Base-by-base conservation (phyloP, 1,140 invertebrate genomes). In the Caenorhabditis latens region DNA sequence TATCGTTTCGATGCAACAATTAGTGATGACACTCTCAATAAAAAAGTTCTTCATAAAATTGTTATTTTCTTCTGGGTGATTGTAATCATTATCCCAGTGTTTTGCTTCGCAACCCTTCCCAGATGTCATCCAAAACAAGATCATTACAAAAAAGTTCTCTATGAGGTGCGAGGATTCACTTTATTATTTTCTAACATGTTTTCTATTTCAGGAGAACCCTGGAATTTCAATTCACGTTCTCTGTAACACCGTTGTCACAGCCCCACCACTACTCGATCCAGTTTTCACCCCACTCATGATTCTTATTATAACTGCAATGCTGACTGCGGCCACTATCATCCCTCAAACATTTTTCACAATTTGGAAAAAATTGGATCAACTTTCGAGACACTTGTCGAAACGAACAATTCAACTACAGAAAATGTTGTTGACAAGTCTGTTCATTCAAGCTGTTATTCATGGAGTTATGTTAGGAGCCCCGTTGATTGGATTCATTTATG, bases 91-190 rank as follows among this genome's bases (percentile, higher is more conserved):
- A 71, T 71, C 19, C 65, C 65, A 71, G n/a, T 71, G 14, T 71
- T 71, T 42, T 71, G 65, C 46, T 71, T 71, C 46, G 65, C 65
- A 19, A 71, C 65, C 24, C 16, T 71, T 14, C 65, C 65, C 2
- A 71, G 65, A 46, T 71, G 65, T 19, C 40, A 43, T 71, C 65
- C 65, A 46, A 71, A 71, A n/a, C 65, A 71, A 71, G 65, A 71
- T 46, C 65, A 71, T 46, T 71, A 71, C 8, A 71, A 71, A 71
- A 6, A 71, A 71, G 65, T 43, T 4, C 19, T 71, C 14, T 71
- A 71, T 46, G 65, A 71, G 5, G 65, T 71, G 46, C 6, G 65
- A 16, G 65, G 13, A 46, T 43, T 1, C 6, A 19, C 6, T 40
- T 9, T 40, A 40, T 65, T n/a, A n/a, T n/a, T n/a, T 65, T 40